These are phyloP conservation scores for Halocynthia roretzi DNA, from an alignment of 23 tunicate genomes.

Conservation along the genomic window DNA sequence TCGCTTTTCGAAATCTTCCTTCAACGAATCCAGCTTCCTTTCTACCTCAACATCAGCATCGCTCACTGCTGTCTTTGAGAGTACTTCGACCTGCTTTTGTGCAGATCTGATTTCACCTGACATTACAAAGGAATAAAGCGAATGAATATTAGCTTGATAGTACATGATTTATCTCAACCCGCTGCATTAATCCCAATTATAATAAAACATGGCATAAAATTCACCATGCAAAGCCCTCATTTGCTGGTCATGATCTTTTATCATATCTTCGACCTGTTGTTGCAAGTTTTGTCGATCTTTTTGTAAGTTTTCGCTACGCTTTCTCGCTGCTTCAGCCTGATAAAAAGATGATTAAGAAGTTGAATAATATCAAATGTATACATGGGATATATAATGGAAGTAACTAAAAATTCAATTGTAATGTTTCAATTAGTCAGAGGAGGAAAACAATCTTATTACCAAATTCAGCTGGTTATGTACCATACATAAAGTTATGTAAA, in stretches of 20 bases:
- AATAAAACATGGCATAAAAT: not conserved
- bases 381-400: too few relatives aligned
- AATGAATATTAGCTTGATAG: not conserved
- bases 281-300: slow-evolving; percentile 49
- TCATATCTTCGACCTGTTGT: slow-evolving; percentile 30
- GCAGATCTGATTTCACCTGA: slow-evolving; percentile 59
- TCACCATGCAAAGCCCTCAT: slow-evolving; percentile 25
- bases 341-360: too few relatives aligned
- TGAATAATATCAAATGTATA: too few relatives aligned
- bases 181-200: not conserved
- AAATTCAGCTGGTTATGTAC: too few relatives aligned
- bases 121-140: not conserved
- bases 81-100: slow-evolving; percentile 75
- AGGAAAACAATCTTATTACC: too few relatives aligned
- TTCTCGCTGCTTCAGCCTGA: slow-evolving; percentile 27
- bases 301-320: slow-evolving; percentile 74
- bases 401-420: too few relatives aligned
- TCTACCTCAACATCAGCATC: slow-evolving; percentile 54
- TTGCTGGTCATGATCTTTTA: slow-evolving; percentile 23
- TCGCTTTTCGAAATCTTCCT: slow-evolving; percentile 55
- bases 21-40: slow-evolving; percentile 23
- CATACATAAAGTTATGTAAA: too few relatives aligned
- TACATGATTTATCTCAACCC: not conserved
- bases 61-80: slow-evolving; percentile 53
- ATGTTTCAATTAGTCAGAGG: too few relatives aligned